Percentiles rank a stretch among this genome's conserved stretches.
Evolutionary conservation across 2,797 vertebrate genomes (phyloP).

Genomic region (Nannoperca obscura): DNA sequence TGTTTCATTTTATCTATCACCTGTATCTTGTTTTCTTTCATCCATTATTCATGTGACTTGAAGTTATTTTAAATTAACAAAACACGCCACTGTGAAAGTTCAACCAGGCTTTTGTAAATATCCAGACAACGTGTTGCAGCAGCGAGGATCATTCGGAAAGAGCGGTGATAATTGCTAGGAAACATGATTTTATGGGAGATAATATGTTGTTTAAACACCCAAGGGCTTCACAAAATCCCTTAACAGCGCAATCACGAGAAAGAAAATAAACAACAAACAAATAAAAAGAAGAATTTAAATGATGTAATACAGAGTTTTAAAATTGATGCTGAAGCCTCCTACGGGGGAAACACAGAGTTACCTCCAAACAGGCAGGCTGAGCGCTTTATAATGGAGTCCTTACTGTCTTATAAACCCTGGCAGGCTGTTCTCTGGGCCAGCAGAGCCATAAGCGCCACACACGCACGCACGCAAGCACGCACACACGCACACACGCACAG

Average conservation of each 20-base stretch:
- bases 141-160: background rate
- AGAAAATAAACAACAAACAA: constrained; percentile 25
- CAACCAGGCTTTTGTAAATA: constrained; percentile 10
- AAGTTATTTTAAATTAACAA: background rate
- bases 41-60: background rate
- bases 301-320: constrained; percentile 24
- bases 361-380: constrained; percentile 37
- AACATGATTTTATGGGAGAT: constrained; percentile 31
- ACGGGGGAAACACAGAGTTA: constrained; percentile 17
- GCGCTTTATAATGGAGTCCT: constrained; percentile 45
- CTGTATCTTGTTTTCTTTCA: background rate
- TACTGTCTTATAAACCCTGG: constrained; percentile 50
- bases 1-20: background rate
- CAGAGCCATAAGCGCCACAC: constrained; percentile 15
- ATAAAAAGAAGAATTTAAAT: constrained; percentile 27
- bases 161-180: background rate
- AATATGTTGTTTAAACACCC: constrained; percentile 10
- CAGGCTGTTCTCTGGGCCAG: constrained; percentile 42
- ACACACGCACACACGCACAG: constrained; percentile 25
- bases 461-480: constrained; percentile 31
- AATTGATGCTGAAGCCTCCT: constrained; percentile 25
- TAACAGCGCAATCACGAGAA: background rate
- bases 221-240: background rate
- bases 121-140: background rate
- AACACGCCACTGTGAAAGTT: background rate